Conservation (phyloP, 1,140 invertebrate genomes). For the Leptestheria dahalacensis region DNA sequence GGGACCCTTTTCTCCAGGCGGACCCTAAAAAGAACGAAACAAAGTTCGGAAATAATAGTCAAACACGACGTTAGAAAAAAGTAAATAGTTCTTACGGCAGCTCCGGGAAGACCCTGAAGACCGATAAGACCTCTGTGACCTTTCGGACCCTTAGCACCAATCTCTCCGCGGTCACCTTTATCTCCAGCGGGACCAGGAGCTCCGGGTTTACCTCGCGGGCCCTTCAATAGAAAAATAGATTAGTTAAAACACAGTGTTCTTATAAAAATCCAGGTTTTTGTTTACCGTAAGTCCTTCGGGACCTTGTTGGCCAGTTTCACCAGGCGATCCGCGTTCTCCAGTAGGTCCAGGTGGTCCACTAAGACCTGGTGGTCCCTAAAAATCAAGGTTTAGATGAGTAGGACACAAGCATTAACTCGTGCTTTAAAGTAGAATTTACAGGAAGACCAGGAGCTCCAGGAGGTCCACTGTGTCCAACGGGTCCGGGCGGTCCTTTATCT, state of each 20-base stretch:
- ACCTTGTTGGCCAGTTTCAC: constrained; percentile 52
- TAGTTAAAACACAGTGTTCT: too few species aligned
- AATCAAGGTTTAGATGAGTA: constrained; percentile 13
- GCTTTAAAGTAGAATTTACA: constrained; percentile 33
- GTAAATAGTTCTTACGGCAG: constrained; percentile 18
- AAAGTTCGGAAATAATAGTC: not conserved
- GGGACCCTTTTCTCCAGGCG: constrained; percentile 34
- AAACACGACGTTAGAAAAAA: not conserved
- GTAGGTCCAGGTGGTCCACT: constrained; percentile 41
- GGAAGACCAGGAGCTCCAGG: constrained; percentile 49
- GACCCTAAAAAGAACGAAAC: constrained; percentile 24
- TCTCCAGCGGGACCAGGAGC: constrained; percentile 48
- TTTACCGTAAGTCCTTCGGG: constrained; percentile 45
- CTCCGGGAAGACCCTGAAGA: constrained; percentile 53
- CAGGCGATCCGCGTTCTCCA: constrained; percentile 53
- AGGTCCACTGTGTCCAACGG: constrained; percentile 42
- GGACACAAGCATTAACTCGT: not conserved
- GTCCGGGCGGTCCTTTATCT: constrained; percentile 56
- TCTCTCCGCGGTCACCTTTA: constrained; percentile 53
- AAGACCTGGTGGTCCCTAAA: constrained; percentile 45
- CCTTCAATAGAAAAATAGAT: constrained; percentile 28
- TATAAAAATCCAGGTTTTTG: not conserved
- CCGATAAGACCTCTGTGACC: constrained; percentile 69
- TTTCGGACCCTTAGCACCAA: constrained; percentile 54
- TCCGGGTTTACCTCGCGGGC: constrained; percentile 54